These are phyloP conservation scores for Microctenopoma stevenorrisi DNA, from an alignment of 2,797 vertebrate genomes.

Conservation along the genomic window DNA sequence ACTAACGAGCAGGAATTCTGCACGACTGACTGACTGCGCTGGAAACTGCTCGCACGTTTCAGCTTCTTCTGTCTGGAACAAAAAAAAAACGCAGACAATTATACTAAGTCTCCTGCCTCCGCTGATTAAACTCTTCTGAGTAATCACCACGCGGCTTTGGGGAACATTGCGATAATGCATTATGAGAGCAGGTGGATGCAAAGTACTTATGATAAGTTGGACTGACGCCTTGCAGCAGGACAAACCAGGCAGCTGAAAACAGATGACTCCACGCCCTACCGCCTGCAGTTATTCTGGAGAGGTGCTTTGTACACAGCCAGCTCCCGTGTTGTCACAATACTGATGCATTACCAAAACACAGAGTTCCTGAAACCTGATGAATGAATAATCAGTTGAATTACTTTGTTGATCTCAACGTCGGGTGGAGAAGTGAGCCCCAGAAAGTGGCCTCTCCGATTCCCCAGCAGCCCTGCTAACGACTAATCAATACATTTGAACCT, in stretches of 20 bases:
- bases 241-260: conserved; percentile 59
- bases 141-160: conserved; percentile 57
- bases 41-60: conserved; percentile 27
- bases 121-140: conserved; percentile 61
- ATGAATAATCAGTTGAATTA: conserved; percentile 51
- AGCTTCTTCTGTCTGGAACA: conserved; percentile 21
- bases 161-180: conserved; percentile 64
- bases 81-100: conserved; percentile 23
- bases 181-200: conserved; percentile 70
- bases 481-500: conserved; percentile 65
- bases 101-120: conserved; percentile 39
- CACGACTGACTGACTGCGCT: background rate
- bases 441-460: conserved; percentile 23
- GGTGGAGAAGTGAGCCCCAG: conserved; percentile 21
- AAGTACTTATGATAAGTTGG: conserved; percentile 64
- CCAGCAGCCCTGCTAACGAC: conserved; percentile 48
- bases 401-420: conserved; percentile 34
- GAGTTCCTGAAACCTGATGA: conserved; percentile 54
- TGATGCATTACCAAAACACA: conserved; percentile 71
- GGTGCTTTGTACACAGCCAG: conserved; percentile 76
- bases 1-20: background rate
- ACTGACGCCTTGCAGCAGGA: conserved; percentile 57
- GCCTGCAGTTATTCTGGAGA: conserved; percentile 72
- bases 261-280: conserved; percentile 67
- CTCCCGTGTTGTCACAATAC: conserved; percentile 78